A percentile compares a stretch with the other conserved stretches of the same genome.
Evolutionary conservation across 1,140 invertebrate species (phyloP).

Genomic region (Drosophila mauritiana): DNA sequence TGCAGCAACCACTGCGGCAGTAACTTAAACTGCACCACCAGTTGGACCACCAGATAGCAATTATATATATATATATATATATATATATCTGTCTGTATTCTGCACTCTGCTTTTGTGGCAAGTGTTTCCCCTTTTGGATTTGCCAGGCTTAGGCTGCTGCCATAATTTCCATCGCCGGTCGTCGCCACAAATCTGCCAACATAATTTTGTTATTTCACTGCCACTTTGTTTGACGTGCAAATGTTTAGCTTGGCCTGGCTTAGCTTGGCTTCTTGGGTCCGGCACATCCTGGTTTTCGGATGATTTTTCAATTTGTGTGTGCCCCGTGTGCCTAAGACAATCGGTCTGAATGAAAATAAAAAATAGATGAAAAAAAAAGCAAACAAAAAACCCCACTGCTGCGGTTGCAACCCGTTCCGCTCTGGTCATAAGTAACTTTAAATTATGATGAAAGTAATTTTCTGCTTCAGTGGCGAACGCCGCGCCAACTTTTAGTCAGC

Average conservation of each 20-base stretch:
- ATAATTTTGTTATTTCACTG: constrained; percentile 84
- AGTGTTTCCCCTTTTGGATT: constrained; percentile 9
- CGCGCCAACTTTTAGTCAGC: constrained; percentile 33
- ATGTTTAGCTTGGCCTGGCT: constrained; percentile 68
- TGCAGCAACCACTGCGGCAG: constrained; percentile 2
- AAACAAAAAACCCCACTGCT: not conserved
- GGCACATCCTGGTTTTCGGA: constrained; percentile 61
- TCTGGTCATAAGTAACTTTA: constrained; percentile 81
- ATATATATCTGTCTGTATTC: not conserved
- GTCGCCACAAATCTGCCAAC: constrained; percentile 80
- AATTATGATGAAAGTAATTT: constrained; percentile 84
- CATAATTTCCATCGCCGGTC: constrained; percentile 67
- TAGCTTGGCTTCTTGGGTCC: not conserved
- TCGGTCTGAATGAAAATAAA: not conserved
- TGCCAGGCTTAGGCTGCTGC: constrained; percentile 23
- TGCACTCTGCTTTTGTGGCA: constrained; percentile 1
- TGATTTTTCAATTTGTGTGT: constrained; percentile 80
- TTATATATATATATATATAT: constrained; percentile 29
- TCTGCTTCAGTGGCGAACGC: constrained; percentile 80
- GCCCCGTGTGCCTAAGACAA: constrained; percentile 55
- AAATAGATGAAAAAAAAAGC: not conserved
- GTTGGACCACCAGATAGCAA: constrained; percentile 69
- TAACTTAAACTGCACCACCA: constrained; percentile 36
- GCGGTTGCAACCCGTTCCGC: constrained; percentile 35
- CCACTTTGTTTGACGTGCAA: constrained; percentile 82